phyloP scores from a whole-genome alignment of 2,113 vertebrate species.

The Capricornis sumatraensis region DNA sequence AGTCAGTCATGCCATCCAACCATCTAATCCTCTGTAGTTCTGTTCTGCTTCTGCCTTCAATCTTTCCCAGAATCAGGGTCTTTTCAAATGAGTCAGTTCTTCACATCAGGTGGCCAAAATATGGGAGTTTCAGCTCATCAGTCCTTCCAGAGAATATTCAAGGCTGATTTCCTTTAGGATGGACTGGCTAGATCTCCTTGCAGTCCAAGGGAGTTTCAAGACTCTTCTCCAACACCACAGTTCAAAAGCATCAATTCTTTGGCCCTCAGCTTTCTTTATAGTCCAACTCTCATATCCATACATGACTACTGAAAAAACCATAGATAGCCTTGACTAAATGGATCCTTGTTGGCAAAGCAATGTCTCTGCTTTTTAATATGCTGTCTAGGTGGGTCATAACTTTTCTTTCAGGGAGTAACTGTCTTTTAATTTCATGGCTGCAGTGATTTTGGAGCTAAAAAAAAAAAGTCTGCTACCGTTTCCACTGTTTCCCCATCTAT shows the following conservation, averaged over 20 bases:
- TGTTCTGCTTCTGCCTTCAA: neutral
- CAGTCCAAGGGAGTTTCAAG: neutral
- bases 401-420: neutral
- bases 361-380: neutral
- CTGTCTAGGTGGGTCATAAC: neutral
- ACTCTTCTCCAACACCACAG: neutral
- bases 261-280: neutral
- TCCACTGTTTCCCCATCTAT: neutral
- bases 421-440: neutral
- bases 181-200: neutral
- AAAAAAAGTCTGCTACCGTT: neutral
- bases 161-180: neutral
- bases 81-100: neutral
- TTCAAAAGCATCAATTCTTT: neutral
- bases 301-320: neutral
- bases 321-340: neutral
- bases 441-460: neutral
- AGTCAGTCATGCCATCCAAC: neutral
- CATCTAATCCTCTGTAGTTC: rapidly evolving
- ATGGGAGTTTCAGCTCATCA: neutral
- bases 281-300: neutral
- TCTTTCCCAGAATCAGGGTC: neutral
- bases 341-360: neutral
- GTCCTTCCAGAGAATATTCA: neutral
- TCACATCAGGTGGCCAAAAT: neutral